Evolutionary conservation across 2,888 invertebrate species (phyloP), one percentile per base, ranked within the genome.

Genomic region (Ophion slaviceki): DNA sequence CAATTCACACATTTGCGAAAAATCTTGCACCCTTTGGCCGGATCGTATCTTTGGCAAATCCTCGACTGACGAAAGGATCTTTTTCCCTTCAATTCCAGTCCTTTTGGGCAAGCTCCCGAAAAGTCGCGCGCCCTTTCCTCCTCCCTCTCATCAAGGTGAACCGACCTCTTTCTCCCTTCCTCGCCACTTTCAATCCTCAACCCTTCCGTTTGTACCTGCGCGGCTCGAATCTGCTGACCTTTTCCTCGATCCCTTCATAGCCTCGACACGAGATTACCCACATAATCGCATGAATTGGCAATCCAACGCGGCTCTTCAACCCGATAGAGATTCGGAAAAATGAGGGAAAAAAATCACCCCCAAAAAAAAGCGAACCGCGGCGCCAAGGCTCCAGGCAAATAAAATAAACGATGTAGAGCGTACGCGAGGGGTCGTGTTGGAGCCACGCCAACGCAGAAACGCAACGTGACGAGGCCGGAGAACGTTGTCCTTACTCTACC

Each of bases 391-490:
- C 47, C 14, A 47, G 47, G 47, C 47, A 71, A 67, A 68, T 61
- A 59, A 62, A 80, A 76, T 70, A 59, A 66, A 82, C 53, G 78
- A 72, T n/a, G 59, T n/a, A 66, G 53, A 67, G 57, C 8, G 17
- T 79, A 47, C 75, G 47, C 17, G 66, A 24, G 70, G 66, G 47
- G 32, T 61, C 20, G 53, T 14, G 40, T 85, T 85, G 85, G 86
- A 82, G 53, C n/a, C 53, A 32, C 76, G 80, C 86, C 86, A 83
- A 83, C 32, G 45, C 47, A 64, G n/a, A 77, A 70, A 77, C 47
- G 47, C 79, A 71, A 82, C 80, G 80, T 80, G 82, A 86, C 80
- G 86, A 80, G 71, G 47, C 74, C 78, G 74, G 72, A 74, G 72
- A 79, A 77, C 80, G 80, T 80, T 82, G 81, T 80, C 68, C 72